These are phyloP conservation scores for Rhagium mordax DNA, from an alignment of 2,888 invertebrate species.

Conservation along the genomic window DNA sequence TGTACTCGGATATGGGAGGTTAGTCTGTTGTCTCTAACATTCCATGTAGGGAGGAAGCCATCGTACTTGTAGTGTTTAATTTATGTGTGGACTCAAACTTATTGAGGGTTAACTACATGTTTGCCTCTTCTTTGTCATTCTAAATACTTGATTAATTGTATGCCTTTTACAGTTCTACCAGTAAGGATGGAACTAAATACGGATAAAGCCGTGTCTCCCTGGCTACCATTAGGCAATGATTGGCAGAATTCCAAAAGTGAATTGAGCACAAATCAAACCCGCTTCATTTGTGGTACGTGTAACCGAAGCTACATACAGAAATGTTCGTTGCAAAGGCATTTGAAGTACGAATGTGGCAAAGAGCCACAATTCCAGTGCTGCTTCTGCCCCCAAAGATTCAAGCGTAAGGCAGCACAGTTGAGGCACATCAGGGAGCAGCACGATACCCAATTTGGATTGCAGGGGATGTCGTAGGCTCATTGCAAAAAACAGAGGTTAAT, in stretches of 20 bases:
- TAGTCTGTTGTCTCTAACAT: no score
- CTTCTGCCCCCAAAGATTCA: slow-evolving; percentile 76
- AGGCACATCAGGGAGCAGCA: slow-evolving; percentile 73
- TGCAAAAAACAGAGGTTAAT: neutral
- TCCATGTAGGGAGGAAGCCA: no score
- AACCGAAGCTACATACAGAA: slow-evolving; percentile 85
- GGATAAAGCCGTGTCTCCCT: slow-evolving; percentile 3
- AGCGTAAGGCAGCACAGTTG: slow-evolving; percentile 65
- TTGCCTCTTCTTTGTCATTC: neutral
- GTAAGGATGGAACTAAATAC: slow-evolving; percentile 61
- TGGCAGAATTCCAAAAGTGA: slow-evolving; percentile 43
- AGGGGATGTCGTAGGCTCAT: neutral
- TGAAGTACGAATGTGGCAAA: slow-evolving; percentile 82
- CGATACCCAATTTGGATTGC: slow-evolving; percentile 61
- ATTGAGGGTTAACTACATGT: no score
- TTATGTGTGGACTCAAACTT: no score
- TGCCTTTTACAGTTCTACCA: slow-evolving; percentile 54
- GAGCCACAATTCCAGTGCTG: slow-evolving; percentile 79
- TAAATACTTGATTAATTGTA: neutral
- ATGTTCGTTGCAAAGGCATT: slow-evolving; percentile 81
- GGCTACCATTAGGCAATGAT: no score
- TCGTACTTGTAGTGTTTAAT: no score
- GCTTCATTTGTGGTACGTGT: slow-evolving; percentile 77
- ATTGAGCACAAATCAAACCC: slow-evolving; percentile 62
- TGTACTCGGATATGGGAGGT: no score